Percentiles rank a stretch among this genome's conserved stretches.
Evolutionary conservation across 2,113 vertebrate genomes (phyloP).

Genomic region (Rattus norvegicus): GRCr8 NC_086021.1:62017501-62018000

Average conservation of each 20-base stretch:
- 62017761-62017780: not conserved
- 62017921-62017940: not conserved
- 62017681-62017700: not conserved
- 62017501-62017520: not conserved
- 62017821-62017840: not conserved
- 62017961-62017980: not conserved
- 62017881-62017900: not conserved
- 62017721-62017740: not conserved
- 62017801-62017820: not conserved
- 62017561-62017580: too few species aligned
- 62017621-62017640: too few species aligned
- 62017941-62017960: not conserved
- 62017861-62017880: not conserved
- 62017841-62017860: not conserved
- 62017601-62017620: too few species aligned
- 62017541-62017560: too few species aligned
- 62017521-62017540: too few species aligned
- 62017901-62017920: not conserved
- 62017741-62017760: not conserved
- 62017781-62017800: slow-evolving; percentile 8
- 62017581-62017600: too few species aligned
- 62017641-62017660: too few species aligned
- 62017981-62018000: not conserved
- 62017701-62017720: slow-evolving; percentile 4
- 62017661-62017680: not conserved